Conservation (phyloP, 2,113 vertebrate species). For the Atlantisia rogersi region DNA sequence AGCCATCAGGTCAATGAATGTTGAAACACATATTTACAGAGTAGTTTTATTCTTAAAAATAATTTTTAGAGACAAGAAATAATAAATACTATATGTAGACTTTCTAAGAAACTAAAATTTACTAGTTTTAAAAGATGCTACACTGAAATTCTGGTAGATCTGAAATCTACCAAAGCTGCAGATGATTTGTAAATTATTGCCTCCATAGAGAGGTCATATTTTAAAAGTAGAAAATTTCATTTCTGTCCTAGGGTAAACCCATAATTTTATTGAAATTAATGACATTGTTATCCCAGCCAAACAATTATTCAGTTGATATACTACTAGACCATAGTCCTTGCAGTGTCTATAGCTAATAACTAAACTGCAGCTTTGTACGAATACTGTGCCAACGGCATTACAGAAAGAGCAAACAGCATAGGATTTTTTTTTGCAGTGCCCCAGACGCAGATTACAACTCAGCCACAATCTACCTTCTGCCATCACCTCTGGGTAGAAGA, state of each 20-base stretch:
- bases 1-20: not conserved
- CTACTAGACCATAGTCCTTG: not conserved
- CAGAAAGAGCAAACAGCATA: not conserved
- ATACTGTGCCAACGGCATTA: not conserved
- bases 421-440: not conserved
- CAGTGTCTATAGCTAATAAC: not conserved
- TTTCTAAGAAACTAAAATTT: not conserved
- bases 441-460: not conserved
- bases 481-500: not conserved
- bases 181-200: not conserved
- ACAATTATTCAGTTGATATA: not conserved
- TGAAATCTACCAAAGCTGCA: not conserved
- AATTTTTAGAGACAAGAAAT: not conserved
- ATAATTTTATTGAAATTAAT: not conserved
- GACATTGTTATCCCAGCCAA: not conserved
- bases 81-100: not conserved
- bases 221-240: not conserved
- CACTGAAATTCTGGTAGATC: not conserved
- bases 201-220: not conserved
- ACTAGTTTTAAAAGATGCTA: not conserved
- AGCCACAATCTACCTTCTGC: not conserved
- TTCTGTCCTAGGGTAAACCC: not conserved
- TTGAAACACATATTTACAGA: not conserved
- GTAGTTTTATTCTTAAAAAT: not conserved
- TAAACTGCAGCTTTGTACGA: not conserved